A percentile compares a stretch with the other conserved stretches of the same genome.
Evolutionary conservation across 2,888 invertebrate genomes (phyloP).

Genomic region (Ormyrus pomaceus): DNA sequence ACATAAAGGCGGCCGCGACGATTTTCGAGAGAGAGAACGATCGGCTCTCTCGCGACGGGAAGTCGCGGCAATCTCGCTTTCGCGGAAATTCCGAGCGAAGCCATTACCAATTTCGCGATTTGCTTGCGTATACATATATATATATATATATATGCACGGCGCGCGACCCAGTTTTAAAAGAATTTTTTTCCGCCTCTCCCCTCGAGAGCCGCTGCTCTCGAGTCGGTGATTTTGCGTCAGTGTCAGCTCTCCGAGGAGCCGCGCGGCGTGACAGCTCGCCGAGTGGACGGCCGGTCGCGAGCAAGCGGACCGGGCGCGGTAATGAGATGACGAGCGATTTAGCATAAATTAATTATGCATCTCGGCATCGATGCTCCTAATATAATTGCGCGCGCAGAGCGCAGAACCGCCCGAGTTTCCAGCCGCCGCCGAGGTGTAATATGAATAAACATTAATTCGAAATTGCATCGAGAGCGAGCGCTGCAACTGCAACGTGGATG

Average conservation of each 20-base stretch:
- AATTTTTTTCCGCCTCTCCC: conserved; percentile 1
- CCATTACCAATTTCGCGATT: not conserved
- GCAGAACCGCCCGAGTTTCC: not conserved
- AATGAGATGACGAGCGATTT: conserved; percentile 61
- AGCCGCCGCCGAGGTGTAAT: conserved; percentile 45
- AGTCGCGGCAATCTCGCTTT: too few species aligned
- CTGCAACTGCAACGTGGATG: not conserved
- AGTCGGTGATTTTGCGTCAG: not conserved
- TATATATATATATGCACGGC: not conserved
- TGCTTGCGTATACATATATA: not conserved
- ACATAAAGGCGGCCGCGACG: too few species aligned
- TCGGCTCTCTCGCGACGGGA: too few species aligned
- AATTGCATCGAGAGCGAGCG: conserved; percentile 26
- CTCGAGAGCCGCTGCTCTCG: not conserved
- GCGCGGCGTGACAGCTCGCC: not conserved
- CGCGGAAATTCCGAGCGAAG: too few species aligned
- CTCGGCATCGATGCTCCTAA: conserved; percentile 62
- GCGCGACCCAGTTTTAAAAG: conserved; percentile 22
- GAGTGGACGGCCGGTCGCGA: not conserved
- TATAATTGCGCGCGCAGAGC: conserved; percentile 58
- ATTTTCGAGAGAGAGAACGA: too few species aligned
- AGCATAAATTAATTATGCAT: conserved; percentile 72
- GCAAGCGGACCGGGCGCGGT: conserved; percentile 53
- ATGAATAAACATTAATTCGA: conserved; percentile 59
- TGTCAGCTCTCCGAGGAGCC: not conserved